Evolutionary conservation across 2,888 invertebrate genomes (phyloP).

Genomic region (Drepana falcataria): DNA sequence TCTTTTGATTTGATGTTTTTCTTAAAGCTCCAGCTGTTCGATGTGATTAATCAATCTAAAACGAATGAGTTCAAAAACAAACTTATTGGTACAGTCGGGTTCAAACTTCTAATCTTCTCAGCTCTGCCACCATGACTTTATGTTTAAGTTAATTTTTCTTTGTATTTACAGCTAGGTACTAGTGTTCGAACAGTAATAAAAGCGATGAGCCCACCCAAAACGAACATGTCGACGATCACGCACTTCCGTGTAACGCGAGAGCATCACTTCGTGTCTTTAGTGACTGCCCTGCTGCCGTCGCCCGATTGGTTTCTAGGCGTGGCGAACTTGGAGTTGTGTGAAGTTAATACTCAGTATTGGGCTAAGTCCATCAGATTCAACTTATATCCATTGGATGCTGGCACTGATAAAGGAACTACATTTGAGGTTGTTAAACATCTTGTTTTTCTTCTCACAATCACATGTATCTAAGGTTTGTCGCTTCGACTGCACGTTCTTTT

Average conservation of each 20-base stretch:
- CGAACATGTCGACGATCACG: constrained; percentile 46
- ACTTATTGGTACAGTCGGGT: too few relatives aligned
- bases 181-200: constrained; percentile 63
- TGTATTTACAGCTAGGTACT: constrained; percentile 35
- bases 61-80: too few relatives aligned
- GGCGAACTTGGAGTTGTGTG: constrained; percentile 91
- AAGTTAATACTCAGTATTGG: constrained; percentile 87
- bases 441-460: too few relatives aligned
- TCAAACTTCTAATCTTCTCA: too few relatives aligned
- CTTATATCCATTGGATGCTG: constrained; percentile 96
- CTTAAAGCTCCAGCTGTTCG: too few relatives aligned
- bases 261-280: constrained; percentile 59
- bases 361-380: constrained; percentile 87
- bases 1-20: too few relatives aligned
- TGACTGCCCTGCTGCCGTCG: constrained; percentile 71
- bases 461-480: too few relatives aligned
- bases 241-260: constrained; percentile 54
- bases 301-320: constrained; percentile 99
- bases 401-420: constrained; percentile 93
- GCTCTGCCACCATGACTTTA: too few relatives aligned
- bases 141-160: too few relatives aligned
- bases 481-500: too few relatives aligned
- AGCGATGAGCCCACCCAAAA: constrained; percentile 49
- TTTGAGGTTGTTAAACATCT: constrained; percentile 83
- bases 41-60: too few relatives aligned